Evolutionary conservation across 2,888 invertebrate genomes (phyloP).

Genomic region (Trimorus sp.): DNA sequence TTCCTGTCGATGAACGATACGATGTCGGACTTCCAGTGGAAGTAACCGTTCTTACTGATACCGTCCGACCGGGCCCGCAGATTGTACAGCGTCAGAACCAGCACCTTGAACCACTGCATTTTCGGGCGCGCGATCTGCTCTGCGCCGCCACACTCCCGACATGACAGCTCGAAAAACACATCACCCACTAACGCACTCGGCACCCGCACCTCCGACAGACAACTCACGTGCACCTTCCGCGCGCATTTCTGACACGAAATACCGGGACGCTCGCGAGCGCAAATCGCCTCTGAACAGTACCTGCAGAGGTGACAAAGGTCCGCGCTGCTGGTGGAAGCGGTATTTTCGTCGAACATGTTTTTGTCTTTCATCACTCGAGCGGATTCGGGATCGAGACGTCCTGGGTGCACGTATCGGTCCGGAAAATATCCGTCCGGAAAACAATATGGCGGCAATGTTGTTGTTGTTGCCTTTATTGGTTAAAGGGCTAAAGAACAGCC

Average conservation of each 20-base stretch:
- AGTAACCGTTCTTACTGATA: slow-evolving; percentile 91
- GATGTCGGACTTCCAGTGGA: slow-evolving; percentile 93
- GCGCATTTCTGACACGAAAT: slow-evolving; percentile 85
- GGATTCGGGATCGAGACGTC: no score
- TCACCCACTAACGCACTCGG: slow-evolving; percentile 89
- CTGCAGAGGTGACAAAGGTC: slow-evolving; percentile 81
- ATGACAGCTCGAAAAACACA: slow-evolving; percentile 88
- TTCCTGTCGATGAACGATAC: slow-evolving; percentile 90
- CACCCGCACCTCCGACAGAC: slow-evolving; percentile 86
- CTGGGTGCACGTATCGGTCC: no score
- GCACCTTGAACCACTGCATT: slow-evolving; percentile 89
- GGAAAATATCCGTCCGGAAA: no score
- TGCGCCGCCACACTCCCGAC: slow-evolving; percentile 85
- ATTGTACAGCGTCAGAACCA: slow-evolving; percentile 90
- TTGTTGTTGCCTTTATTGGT: no score
- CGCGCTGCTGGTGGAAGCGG: not conserved
- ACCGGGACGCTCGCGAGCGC: slow-evolving; percentile 84
- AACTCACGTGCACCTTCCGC: slow-evolving; percentile 85
- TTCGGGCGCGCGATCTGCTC: slow-evolving; percentile 86
- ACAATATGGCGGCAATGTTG: no score
- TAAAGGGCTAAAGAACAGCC: no score
- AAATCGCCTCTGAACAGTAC: slow-evolving; percentile 83
- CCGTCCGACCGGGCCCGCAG: slow-evolving; percentile 87
- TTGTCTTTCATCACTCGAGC: no score
- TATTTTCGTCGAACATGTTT: no score